Conservation (phyloP, 2,888 invertebrate genomes). For the Parnassius glacialis region DNA sequence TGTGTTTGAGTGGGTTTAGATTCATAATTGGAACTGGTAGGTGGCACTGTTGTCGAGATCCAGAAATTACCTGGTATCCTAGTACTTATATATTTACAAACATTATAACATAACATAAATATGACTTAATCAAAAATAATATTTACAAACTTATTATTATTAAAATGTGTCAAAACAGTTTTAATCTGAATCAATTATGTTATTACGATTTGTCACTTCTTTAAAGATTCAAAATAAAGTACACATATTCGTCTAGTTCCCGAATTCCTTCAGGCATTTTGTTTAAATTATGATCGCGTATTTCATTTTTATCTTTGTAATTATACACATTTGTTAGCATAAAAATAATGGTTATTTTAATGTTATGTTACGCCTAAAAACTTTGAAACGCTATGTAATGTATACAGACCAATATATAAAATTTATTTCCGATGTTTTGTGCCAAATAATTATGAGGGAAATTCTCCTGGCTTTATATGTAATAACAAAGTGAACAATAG, state of each 20-base stretch:
- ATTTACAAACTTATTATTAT: no score
- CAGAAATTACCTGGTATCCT: no score
- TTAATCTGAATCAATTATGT: no score
- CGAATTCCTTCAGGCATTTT: slow-evolving; percentile 15
- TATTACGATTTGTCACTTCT: no score
- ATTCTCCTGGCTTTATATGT: slow-evolving; percentile 16
- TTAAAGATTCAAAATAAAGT: no score
- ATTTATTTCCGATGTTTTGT: slow-evolving; percentile 23
- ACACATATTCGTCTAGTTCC: not conserved
- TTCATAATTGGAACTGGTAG: no score
- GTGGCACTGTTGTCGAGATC: no score
- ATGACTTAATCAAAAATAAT: no score
- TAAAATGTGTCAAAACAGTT: no score
- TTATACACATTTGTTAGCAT: slow-evolving; percentile 26
- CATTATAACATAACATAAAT: no score
- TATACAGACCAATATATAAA: slow-evolving; percentile 18
- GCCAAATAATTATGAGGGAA: slow-evolving; percentile 20
- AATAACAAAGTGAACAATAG: slow-evolving; percentile 19
- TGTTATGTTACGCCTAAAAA: slow-evolving; percentile 24
- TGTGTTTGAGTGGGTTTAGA: no score
- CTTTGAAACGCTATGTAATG: slow-evolving; percentile 19
- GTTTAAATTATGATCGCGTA: slow-evolving; percentile 21
- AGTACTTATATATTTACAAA: no score
- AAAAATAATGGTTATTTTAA: slow-evolving; percentile 24
- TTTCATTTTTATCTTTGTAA: slow-evolving; percentile 26